Evolutionary conservation across 2,888 invertebrate species (phyloP), one percentile per base, ranked within the genome.

Genomic region (Unio delphinus): DNA sequence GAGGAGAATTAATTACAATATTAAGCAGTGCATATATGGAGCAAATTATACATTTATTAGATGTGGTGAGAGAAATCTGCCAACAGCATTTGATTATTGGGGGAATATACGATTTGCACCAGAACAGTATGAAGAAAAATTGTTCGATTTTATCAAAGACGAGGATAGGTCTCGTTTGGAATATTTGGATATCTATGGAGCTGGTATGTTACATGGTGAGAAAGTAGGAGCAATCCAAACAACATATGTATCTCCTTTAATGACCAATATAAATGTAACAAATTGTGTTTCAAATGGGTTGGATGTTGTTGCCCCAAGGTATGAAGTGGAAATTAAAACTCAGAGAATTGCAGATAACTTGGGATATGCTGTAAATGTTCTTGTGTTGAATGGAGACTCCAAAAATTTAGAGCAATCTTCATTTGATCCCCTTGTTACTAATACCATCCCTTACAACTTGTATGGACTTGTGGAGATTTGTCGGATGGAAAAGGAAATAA

Each of bases 401-500:
- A 85, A 86, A 8, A 95, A 95, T 30, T 71, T 75, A 0, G 94
- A 95, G 86, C 95, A 77, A 45, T 86, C 97, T 18, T 96, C 97
- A 78, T 98, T 97, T 86, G 93, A 93, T 1, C 98, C 98, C 0
- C 90, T 98, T 5, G 94, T 94, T 83, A 93, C 94, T 70, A 86
- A 84, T 67, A 86, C 86, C 3, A 92, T 97, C 17, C 97, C 98
- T 0, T 97, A 97, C 87, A 94, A 96, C 86, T 90, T 97, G 58
- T 98, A 97, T 90, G 97, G 99, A 55, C 91, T 99, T 83, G 94
- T 99, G 23, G 97, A 99, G 81, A 97, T 99, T 80, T 99, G 99
- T 89, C 97, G 98, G 87, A 95, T 97, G 1, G 94, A 95, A 68
- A 99, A 99, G 91, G 95, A 95, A 87, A 93, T 99, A 23, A 92